Conservation (phyloP, 2,888 invertebrate species). For the Ischnus inquisitorius region DNA sequence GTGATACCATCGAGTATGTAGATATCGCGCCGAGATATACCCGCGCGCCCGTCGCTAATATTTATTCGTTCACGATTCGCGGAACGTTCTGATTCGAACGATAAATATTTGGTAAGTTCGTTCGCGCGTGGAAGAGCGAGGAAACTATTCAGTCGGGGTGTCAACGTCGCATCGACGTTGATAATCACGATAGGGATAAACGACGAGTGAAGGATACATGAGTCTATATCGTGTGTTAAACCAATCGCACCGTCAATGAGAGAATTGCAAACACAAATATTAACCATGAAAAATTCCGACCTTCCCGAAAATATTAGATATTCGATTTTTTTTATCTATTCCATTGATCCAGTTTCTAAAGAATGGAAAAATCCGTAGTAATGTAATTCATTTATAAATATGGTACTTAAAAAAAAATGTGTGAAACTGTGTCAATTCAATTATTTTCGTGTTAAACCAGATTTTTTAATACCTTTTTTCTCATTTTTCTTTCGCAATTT, state of each 20-base stretch:
- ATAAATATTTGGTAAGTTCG: constrained; percentile 61
- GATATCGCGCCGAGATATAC: constrained; percentile 23
- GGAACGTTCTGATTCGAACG: constrained; percentile 53
- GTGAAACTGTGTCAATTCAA: background rate
- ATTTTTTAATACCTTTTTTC: background rate
- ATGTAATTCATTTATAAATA: background rate
- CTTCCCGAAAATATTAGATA: background rate
- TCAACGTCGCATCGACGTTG: constrained; percentile 28
- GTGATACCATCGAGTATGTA: constrained; percentile 39
- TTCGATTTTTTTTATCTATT: background rate
- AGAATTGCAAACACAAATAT: background rate
- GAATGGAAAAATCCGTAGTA: background rate
- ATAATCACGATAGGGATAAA: background rate
- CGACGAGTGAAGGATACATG: background rate
- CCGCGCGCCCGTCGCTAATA: constrained; percentile 37
- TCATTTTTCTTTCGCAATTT: background rate
- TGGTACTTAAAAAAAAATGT: background rate
- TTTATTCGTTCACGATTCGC: constrained; percentile 65
- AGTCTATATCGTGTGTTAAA: background rate
- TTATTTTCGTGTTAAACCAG: no score
- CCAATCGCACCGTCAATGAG: background rate
- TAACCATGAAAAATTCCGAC: background rate
- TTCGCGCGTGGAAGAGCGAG: constrained; percentile 22
- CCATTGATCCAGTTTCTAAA: background rate
- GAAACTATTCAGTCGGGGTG: constrained; percentile 23